Evolutionary conservation across 64 coral and sea anemone species (phyloP), one percentile per base, ranked within the genome.

Genomic region (Pocillopora damicornis): DNA sequence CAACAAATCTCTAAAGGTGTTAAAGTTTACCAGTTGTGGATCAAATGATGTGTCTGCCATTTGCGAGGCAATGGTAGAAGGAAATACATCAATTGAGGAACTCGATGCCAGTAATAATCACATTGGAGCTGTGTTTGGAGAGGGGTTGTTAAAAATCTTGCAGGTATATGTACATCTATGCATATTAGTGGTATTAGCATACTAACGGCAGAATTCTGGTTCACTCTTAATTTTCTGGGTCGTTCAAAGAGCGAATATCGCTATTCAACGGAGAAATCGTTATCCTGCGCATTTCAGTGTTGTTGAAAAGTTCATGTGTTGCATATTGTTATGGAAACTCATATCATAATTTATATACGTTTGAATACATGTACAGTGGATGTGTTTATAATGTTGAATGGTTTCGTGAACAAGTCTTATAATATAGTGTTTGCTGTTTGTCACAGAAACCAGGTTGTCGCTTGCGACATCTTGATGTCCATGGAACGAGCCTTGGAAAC

Each of bases 71-170:
- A 23, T 94, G 65, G 79, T 57, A 87, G 82, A 78, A 37, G 82
- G 65, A 23, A 86, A 65, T 65, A 59, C 65, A 59, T 23, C 81
- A 34, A 63, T 94, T 45, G 84, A 59, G 45, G 82, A 87, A 60
- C 88, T 87, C 25, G 88, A 94, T 86, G 81, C 86, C 37, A 94
- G 92, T 76, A 88, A 94, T 76, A 94, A 94, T 30, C 88, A 94
- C 57, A 14, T 94, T 76, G 81, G 78, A 75, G 92, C 89, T 23
- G 86, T 63, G n/a, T 61, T 85, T 69, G 88, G 88, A 8, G 68
- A 87, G 35, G 51, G 84, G 15, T 59, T 90, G 61, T 38, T 76
- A 61, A 51, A 81, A 26, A 84, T 90, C 25, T 64, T 94, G 62
- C 89, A 90, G 92, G 92, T 94, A 15, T 0, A n/a, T 11, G 35